Evolutionary conservation across 2,797 vertebrate genomes (phyloP), one percentile per base, ranked within the genome.

Genomic region (Sebastes itinus): DNA sequence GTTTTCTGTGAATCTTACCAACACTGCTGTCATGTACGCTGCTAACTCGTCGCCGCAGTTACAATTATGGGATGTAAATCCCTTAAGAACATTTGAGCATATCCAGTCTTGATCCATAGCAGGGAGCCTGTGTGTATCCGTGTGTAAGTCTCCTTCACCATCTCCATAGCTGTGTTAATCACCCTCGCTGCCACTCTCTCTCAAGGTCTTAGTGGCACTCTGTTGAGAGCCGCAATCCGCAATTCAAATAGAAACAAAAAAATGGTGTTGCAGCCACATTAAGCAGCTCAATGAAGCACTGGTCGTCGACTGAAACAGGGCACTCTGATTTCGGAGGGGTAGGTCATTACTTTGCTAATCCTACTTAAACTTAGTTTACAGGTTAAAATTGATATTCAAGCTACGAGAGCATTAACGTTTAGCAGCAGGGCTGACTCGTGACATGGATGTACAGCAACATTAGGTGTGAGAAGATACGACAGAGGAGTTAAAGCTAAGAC

Each of bases 61-160:
- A 91, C 91, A 92, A 92, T 92, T 90, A 92, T 88, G 85, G 80
- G 81, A 90, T 92, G 91, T 88, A 95, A 95, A 94, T 94, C 94
- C 89, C 89, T 87, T 94, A 93, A 94, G 91, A 93, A 93, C 88
- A 85, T 93, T 93, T 91, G 69, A 79, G 88, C 88, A 85, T 82
- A 88, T 89, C 89, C 83, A 77, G 89, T 87, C 82, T 81, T 87
- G 90, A 92, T 91, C 89, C 90, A 78, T 87, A 68, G 88, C 81
- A 77, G 82, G 80, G 71, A 87, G 87, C 64, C 84, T 85, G 72
- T 84, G 88, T 92, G 90, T 90, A 93, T 94, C 89, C 86, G 38
- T 80, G 91, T 92, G 86, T 91, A 92, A 93, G 92, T 93, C 91
- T 78, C 78, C 78, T 77, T 78, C 84, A 65, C 83, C 87, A 88